Evolutionary conservation across 1,140 invertebrate genomes (phyloP), one percentile per base, ranked within the genome.

Genomic region (Megalopta genalis): DNA sequence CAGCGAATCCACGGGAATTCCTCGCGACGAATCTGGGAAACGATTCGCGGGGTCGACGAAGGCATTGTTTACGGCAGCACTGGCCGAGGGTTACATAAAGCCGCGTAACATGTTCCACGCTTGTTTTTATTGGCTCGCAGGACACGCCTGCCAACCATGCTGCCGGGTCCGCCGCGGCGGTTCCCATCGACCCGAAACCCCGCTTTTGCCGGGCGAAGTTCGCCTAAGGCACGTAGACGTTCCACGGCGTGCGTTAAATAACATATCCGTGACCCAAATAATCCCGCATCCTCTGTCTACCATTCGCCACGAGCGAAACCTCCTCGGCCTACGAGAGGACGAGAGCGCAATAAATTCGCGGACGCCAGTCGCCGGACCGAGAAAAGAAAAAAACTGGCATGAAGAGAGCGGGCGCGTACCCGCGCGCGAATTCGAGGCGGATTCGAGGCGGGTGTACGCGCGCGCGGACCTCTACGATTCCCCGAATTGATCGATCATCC

Each of bases 221-320:
- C 69, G 27, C 27, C 64, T 12, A 54, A 54, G 64, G 25, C 64
- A 60, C 37, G 54, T 71, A 70, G 46, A 71, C 39, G 49, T 42
- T 71, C 49, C 65, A 57, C 54, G 14, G 52, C 46, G 25, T 57
- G 32, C 59, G 52, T 84, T 82, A 84, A 84, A 82, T 82, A 82
- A 82, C 82, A 64, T 67, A 80, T 69, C 46, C 70, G 25, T 83
- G 81, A 84, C 81, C 81, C 27, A 84, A 83, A 83, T 84, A 70
- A 62, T 49, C 18, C 4, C 37, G 46, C 68, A 78, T 72, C 69
- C 27, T 23, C 52, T 8, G 18, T 39, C 57, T 70, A n/a, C 60
- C 39, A 39, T 52, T 60, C 60, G 32, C 23, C 46, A 27, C 16
- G 9, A 1, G 10, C 54, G n/a, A 21, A 57, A 66, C 52, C 42